Evolutionary conservation across 1,140 invertebrate species (phyloP), one percentile per base, ranked within the genome.

Genomic region (Brevipalpus yothersi): DNA sequence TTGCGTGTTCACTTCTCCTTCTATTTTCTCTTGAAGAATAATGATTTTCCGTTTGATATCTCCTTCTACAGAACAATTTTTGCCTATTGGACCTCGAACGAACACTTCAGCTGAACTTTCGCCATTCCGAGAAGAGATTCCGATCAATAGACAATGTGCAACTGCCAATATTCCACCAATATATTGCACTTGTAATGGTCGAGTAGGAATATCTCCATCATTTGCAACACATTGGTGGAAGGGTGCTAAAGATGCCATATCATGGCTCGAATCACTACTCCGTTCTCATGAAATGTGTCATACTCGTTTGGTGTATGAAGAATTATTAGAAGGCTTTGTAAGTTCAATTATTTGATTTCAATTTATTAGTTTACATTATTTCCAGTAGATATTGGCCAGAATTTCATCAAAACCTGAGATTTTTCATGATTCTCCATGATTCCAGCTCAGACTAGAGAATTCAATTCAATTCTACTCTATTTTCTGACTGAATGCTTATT

Each of bases 171-270:
- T 62, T 1, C 53, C 40, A 2, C 53, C 62, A 41, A 31, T 56
- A 13, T 62, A 60, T 41, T 62, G 61, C 40, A 58, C 49, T 39
- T 62, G 61, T 45, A 54, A 62, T 55, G 53, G 53, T 2, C 9
- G 23, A 39, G 53, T 55, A 39, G 53, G 53, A 17, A 51, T 51
- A 10, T 19, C n/a, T 51, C 49, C 49, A 7, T 19, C 13, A 13
- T 51, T 51, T 10, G 21, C n/a, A 51, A 2, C 13, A 5, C n/a
- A n/a, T 51, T 19, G 21, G 2, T 19, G n/a, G n/a, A 19, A 51
- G 9, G 49, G n/a, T 19, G 49, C 49, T 17, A 51, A 51, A 17
- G 49, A 19, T 8, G 9, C 21, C 9, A 15, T 51, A 19, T 3
- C n/a, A 19, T n/a, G n/a, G 21, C 21, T 51, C 2, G 9, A 19